Percentiles rank a stretch among this genome's conserved stretches.
phyloP scores from a whole-genome alignment of 2,113 vertebrate species.

The Patagioenas fasciata region DNA sequence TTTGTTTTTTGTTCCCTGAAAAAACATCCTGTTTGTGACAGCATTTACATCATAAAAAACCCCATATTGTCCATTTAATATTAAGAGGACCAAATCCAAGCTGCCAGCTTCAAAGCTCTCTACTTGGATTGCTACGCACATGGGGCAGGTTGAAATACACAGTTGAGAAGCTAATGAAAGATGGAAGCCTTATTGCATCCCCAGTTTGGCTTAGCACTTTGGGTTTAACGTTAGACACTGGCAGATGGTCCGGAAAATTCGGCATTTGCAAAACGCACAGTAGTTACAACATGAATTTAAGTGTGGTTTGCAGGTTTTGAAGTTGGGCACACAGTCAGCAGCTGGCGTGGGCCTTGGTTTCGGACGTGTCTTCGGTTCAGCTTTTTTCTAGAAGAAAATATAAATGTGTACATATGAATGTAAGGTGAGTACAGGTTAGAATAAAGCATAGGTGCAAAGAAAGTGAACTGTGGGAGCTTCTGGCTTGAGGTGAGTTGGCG shows the following conservation, averaged over 20 bases:
- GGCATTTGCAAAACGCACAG: slow-evolving; percentile 87
- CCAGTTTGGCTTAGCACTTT: slow-evolving; percentile 74
- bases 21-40: background rate
- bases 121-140: background rate
- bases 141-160: background rate
- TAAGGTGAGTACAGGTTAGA: background rate
- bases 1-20: background rate
- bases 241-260: slow-evolving; percentile 85
- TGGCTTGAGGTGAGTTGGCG: background rate
- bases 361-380: background rate
- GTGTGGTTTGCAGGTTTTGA: slow-evolving; percentile 80
- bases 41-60: background rate
- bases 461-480: background rate
- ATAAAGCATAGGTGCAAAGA: background rate
- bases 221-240: slow-evolving; percentile 82
- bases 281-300: slow-evolving; percentile 81
- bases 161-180: background rate
- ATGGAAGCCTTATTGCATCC: background rate
- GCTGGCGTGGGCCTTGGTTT: slow-evolving; percentile 69
- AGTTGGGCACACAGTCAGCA: slow-evolving; percentile 79
- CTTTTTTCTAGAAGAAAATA: slow-evolving; percentile 60
- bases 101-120: background rate
- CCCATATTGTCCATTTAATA: background rate
- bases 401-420: background rate
- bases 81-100: background rate